Conservation (phyloP, 1,140 invertebrate genomes). For the Drosophila novamexicana region DNA sequence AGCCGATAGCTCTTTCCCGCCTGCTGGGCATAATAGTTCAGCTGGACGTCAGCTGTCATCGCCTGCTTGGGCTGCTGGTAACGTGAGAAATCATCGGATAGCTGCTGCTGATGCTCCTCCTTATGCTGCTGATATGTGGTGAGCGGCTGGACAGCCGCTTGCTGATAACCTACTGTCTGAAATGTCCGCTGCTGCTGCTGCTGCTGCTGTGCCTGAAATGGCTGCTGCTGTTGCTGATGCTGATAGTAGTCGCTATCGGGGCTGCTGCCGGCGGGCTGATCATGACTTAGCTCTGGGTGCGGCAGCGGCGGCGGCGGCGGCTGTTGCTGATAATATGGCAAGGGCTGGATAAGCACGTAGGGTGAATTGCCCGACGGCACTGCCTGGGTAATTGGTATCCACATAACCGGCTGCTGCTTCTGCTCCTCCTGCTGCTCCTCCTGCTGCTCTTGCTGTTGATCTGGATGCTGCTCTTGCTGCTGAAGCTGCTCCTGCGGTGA, state of each 20-base stretch:
- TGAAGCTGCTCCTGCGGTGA: background rate
- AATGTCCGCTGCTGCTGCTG: background rate
- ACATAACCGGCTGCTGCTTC: background rate
- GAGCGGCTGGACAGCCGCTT: background rate
- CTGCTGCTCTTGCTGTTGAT: background rate
- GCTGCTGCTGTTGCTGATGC: background rate
- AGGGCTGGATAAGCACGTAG: background rate
- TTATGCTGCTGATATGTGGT: background rate
- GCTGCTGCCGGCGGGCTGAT: background rate
- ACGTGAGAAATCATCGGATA: background rate
- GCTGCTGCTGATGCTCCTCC: background rate
- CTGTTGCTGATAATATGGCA: background rate
- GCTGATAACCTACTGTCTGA: background rate
- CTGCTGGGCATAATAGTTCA: background rate
- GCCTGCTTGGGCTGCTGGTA: background rate
- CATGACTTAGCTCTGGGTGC: background rate
- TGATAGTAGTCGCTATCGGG: background rate
- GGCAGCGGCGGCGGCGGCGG: background rate
- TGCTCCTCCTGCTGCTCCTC: background rate
- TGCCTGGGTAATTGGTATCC: slow-evolving; percentile 1
- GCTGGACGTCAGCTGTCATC: background rate
- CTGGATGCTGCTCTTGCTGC: background rate
- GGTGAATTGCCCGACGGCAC: background rate
- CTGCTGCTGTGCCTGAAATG: background rate
- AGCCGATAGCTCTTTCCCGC: too few relatives aligned